Base-by-base conservation (phyloP, 2,797 vertebrate genomes). In the Sandelia bainsii region DNA sequence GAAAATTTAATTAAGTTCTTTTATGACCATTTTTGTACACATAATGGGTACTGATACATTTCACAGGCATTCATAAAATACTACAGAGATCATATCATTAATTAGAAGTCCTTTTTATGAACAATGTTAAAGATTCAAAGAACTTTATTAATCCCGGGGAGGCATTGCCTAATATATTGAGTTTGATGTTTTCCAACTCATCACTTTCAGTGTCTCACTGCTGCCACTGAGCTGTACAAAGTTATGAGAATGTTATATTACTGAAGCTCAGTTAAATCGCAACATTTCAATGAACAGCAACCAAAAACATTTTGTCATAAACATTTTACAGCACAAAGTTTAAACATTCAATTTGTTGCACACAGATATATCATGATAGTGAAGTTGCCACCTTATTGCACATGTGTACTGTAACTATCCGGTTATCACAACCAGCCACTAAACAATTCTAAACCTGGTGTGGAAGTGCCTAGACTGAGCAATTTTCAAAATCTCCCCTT, bases 1-100 rank as follows among this genome's bases (percentile, higher is more conserved):
- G 37, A 54, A 67, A 20, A 59, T 42, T 63, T 80, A 53, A 72
- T 86, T 67, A 29, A 72, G 50, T 60, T 53, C 6, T 64, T 80
- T 83, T 53, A 86, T 20, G 39, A 49, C 34, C 22, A 8, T 27
- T 34, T 20, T 19, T 72, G n/a, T 45, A 27, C 25, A 61, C 32
- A 63, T 70, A 62, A 53, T 54, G 58, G 34, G 53, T 16, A 62
- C 53, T 32, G 56, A 44, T 48, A 66, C 34, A 45, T 82, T 75
- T 81, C 62, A 84, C 27, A 39, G 2, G 29, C 17, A 17, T 45
- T 59, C 12, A 20, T 79, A 62, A 81, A 80, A 25, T 37, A 64
- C 16, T 37, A 39, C 16, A 50, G 11, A 23, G 39, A 54, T 19
- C 50, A 32, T 57, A 19, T 54, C 34, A 34, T 56, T 48, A 63